phyloP scores from a whole-genome alignment of 2,797 vertebrate genomes.

The Manis javanica region DNA sequence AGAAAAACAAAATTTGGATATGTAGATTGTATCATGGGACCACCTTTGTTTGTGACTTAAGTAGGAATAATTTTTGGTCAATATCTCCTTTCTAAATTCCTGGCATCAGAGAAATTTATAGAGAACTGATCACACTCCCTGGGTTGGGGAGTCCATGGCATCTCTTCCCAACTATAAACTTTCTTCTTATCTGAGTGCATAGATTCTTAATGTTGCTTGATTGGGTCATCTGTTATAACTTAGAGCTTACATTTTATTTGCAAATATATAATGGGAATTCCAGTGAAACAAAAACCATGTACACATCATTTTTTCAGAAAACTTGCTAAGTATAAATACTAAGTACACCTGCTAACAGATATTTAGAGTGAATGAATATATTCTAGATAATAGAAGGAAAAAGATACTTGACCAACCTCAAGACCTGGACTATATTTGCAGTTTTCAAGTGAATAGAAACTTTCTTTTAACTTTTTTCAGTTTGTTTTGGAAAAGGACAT shows the following conservation, averaged over 20 bases:
- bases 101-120: not conserved
- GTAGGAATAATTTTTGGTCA: not conserved
- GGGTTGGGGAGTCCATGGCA: not conserved
- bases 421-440: not conserved
- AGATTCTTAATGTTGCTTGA: not conserved
- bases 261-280: not conserved
- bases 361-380: not conserved
- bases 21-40: not conserved
- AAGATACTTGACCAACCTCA: not conserved
- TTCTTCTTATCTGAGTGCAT: not conserved
- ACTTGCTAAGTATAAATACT: not conserved
- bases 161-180: not conserved
- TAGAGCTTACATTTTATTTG: not conserved
- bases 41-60: not conserved
- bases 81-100: not conserved
- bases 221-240: not conserved
- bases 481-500: not conserved
- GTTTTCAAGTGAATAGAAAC: not conserved
- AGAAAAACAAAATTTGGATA: not conserved
- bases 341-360: not conserved
- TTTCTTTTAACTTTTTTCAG: not conserved
- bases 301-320: not conserved
- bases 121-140: not conserved
- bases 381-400: not conserved
- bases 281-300: constrained; percentile 2